Conservation (phyloP, 2,113 vertebrate genomes). For the Ahaetulla prasina region DNA sequence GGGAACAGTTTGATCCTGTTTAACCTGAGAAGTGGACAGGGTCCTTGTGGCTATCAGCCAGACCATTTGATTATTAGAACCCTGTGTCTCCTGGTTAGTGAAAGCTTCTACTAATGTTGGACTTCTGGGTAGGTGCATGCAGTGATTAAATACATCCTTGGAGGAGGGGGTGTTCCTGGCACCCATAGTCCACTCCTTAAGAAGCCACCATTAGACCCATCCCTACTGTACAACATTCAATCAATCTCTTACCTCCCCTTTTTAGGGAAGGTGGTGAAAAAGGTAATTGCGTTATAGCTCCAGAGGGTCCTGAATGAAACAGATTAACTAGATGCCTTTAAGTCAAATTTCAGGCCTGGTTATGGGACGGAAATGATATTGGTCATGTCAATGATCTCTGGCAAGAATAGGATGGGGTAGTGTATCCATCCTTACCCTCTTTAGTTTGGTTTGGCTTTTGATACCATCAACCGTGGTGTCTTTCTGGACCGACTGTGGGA, state of each 20-base stretch:
- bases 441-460: no score
- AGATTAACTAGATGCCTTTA: neutral
- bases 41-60: neutral
- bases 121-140: neutral
- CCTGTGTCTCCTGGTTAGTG: neutral
- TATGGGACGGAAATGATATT: no score
- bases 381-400: no score
- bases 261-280: neutral
- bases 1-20: neutral
- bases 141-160: neutral
- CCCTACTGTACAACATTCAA: neutral
- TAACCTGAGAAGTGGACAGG: neutral
- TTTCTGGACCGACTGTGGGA: no score
- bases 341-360: no score
- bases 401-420: no score
- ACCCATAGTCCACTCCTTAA: neutral
- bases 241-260: neutral
- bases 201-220: neutral
- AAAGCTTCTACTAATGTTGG: neutral
- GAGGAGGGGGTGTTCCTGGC: neutral
- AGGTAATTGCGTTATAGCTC: neutral
- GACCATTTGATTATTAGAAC: neutral
- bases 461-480: no score
- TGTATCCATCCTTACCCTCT: no score
- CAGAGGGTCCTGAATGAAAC: neutral